A percentile compares a stretch with the other conserved stretches of the same genome.
phyloP scores from a whole-genome alignment of 2,797 vertebrate species.

The Clamator glandarius region DNA sequence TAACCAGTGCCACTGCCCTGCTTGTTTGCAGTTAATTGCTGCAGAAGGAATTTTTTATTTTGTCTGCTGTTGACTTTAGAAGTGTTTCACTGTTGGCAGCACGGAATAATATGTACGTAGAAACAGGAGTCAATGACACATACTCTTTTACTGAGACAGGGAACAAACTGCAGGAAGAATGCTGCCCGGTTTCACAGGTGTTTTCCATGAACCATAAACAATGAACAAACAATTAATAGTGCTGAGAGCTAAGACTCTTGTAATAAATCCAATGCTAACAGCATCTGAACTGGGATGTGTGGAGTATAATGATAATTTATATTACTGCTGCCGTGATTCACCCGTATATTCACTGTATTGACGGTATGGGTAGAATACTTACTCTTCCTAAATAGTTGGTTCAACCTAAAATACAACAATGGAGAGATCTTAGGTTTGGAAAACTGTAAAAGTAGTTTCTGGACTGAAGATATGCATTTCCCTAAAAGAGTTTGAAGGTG shows the following conservation, averaged over 20 bases:
- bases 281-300: background rate
- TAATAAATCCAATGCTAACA: background rate
- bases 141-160: background rate
- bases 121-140: background rate
- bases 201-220: background rate
- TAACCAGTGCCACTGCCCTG: background rate
- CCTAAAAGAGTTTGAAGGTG: background rate
- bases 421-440: background rate
- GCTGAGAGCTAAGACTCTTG: background rate
- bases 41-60: background rate
- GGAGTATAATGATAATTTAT: background rate
- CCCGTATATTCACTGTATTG: too few relatives aligned
- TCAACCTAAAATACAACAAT: background rate
- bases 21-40: background rate
- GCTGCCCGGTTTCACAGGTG: background rate
- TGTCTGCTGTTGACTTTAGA: background rate
- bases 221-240: background rate
- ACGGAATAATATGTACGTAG: background rate
- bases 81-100: background rate
- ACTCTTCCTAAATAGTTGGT: background rate
- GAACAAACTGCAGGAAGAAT: background rate
- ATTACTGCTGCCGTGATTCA: background rate
- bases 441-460: background rate
- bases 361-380: rapidly evolving
- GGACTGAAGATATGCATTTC: background rate